Percentiles rank a stretch among this genome's conserved stretches.
These are phyloP conservation scores for Blastobasis adustella DNA, from an alignment of 2,888 invertebrate species.

Conservation along the genomic window DNA sequence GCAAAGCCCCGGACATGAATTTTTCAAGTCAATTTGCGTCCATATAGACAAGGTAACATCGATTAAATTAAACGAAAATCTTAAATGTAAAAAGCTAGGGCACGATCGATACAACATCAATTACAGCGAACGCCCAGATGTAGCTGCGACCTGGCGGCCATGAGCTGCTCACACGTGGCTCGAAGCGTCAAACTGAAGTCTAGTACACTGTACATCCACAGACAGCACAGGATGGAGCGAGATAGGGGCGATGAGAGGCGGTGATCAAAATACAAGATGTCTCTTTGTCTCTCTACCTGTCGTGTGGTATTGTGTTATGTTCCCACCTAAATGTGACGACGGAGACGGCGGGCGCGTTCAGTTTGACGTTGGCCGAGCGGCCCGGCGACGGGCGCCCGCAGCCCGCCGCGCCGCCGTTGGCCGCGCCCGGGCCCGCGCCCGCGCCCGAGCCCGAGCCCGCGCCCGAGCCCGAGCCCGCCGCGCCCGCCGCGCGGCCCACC, in stretches of 20 bases:
- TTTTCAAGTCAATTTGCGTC: too few relatives aligned
- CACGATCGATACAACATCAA: too few relatives aligned
- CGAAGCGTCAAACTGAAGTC: constrained; percentile 10
- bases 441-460: background rate
- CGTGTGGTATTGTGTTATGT: constrained; percentile 75
- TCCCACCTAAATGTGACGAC: constrained; percentile 96
- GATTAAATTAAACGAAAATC: too few relatives aligned
- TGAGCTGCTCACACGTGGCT: too few relatives aligned
- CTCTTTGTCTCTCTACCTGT: constrained; percentile 81
- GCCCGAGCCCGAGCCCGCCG: too few relatives aligned
- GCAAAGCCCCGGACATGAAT: too few relatives aligned
- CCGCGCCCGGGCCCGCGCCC: constrained; percentile 14
- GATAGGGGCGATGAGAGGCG: constrained; percentile 23
- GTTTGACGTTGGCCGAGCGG: constrained; percentile 64
- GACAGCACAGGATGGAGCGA: constrained; percentile 2
- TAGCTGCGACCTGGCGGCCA: too few relatives aligned
- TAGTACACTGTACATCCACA: constrained; percentile 8
- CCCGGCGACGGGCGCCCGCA: constrained; percentile 46
- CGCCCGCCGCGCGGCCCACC: too few relatives aligned
- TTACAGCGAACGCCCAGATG: too few relatives aligned
- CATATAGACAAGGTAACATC: too few relatives aligned
- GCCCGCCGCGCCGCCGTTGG: constrained; percentile 41
- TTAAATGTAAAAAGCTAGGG: too few relatives aligned
- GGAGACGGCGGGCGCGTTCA: constrained; percentile 85
- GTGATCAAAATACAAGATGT: constrained; percentile 33